Evolutionary conservation across 2,113 vertebrate genomes (phyloP).

Genomic region (Nothoprocta pentlandii): DNA sequence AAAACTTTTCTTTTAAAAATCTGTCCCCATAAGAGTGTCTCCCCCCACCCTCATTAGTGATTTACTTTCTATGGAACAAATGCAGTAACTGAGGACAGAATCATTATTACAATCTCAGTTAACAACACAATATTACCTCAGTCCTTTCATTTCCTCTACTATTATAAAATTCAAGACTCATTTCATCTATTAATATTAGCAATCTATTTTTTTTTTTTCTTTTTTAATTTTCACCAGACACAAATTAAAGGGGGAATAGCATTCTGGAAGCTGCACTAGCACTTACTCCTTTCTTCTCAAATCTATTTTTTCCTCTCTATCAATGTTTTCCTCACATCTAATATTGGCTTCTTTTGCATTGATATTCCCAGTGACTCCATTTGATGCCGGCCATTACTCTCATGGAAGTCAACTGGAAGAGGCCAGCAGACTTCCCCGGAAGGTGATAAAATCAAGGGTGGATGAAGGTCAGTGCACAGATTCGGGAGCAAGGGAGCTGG

Average conservation of each 20-base stretch:
- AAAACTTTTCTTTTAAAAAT: slow-evolving; percentile 57
- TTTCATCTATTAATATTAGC: slow-evolving; percentile 74
- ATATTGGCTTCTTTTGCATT: neutral
- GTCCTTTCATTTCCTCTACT: slow-evolving; percentile 61
- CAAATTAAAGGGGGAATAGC: slow-evolving; percentile 57
- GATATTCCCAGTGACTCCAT: slow-evolving; percentile 11
- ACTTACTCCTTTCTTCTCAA: neutral
- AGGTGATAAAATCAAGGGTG: slow-evolving; percentile 13
- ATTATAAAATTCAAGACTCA: slow-evolving; percentile 74
- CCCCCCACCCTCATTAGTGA: slow-evolving; percentile 60
- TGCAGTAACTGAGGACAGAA: slow-evolving; percentile 63
- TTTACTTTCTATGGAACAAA: slow-evolving; percentile 61
- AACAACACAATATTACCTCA: slow-evolving; percentile 70
- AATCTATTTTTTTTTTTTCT: slow-evolving; percentile 60
- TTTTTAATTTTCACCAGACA: slow-evolving; percentile 47
- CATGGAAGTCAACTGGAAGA: neutral
- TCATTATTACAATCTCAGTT: slow-evolving; percentile 76
- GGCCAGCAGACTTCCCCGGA: neutral
- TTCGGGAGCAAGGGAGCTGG: slow-evolving; percentile 19
- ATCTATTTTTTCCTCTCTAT: neutral
- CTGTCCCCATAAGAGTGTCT: slow-evolving; percentile 27
- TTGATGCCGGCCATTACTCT: slow-evolving; percentile 19
- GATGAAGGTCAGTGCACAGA: neutral
- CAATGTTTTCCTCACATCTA: neutral
- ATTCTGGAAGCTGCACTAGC: neutral